phyloP scores from a whole-genome alignment of 2,888 invertebrate species.

The Cylindroiulus punctatus region DNA sequence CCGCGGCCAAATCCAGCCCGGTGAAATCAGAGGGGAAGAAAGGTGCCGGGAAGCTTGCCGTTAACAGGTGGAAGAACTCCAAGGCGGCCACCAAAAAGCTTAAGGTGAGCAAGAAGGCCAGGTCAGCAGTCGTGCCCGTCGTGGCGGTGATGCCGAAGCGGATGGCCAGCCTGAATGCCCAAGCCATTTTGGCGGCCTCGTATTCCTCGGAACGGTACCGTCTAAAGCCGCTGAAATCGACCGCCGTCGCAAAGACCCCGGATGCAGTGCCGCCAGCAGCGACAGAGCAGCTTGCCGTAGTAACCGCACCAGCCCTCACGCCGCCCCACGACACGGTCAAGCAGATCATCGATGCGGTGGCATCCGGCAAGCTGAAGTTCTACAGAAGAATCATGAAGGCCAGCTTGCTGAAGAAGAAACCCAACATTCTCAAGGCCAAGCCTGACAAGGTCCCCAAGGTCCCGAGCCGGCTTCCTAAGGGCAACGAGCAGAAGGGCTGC shows the following conservation, averaged over 20 bases:
- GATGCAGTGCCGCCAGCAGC: background rate
- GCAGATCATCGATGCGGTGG: slow-evolving; percentile 49
- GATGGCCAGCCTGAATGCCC: slow-evolving; percentile 91
- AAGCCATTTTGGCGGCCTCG: slow-evolving; percentile 88
- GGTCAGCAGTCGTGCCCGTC: background rate
- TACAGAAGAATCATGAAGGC: background rate
- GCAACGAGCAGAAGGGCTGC: background rate
- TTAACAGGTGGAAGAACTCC: slow-evolving; percentile 1
- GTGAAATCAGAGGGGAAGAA: background rate
- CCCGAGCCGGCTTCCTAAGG: background rate
- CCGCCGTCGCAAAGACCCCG: background rate
- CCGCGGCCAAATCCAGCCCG: background rate
- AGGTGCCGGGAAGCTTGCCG: slow-evolving; percentile 58
- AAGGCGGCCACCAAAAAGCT: background rate
- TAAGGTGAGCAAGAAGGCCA: slow-evolving; percentile 19
- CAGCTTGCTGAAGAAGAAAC: background rate
- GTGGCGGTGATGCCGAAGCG: slow-evolving; percentile 83
- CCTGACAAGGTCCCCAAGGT: background rate
- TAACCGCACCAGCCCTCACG: background rate
- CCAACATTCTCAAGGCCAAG: background rate
- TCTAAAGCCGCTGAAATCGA: background rate
- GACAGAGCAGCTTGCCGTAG: background rate
- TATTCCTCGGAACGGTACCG: slow-evolving; percentile 67
- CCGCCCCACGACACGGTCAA: background rate
- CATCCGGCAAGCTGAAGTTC: background rate